phyloP scores from a whole-genome alignment of 2,888 invertebrate species.

The Itoplectis maculator region DNA sequence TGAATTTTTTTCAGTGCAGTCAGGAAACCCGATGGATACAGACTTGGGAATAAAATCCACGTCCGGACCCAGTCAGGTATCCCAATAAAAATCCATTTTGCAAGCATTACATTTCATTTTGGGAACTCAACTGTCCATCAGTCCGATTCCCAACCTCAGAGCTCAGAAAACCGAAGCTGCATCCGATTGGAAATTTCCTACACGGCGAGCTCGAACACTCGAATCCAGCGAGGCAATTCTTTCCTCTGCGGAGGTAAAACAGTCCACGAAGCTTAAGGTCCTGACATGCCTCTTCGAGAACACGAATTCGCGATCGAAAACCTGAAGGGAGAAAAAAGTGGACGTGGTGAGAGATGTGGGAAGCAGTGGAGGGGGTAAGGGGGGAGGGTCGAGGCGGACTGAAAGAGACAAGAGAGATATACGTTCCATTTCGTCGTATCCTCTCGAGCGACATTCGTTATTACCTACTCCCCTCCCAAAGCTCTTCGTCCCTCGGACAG shows the following conservation, averaged over 20 bases:
- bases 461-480: slow-evolving; percentile 64
- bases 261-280: slow-evolving; percentile 42
- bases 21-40: too few species aligned
- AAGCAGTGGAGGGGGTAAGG: too few species aligned
- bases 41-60: too few species aligned
- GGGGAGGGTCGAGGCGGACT: background rate
- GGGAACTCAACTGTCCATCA: too few species aligned
- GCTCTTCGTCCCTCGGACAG: slow-evolving; percentile 44
- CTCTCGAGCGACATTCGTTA: slow-evolving; percentile 65
- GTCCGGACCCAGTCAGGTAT: too few species aligned
- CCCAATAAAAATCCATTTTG: too few species aligned
- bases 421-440: slow-evolving; percentile 61
- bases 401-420: slow-evolving; percentile 43
- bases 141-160: too few species aligned
- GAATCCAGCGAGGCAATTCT: slow-evolving; percentile 49
- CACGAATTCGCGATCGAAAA: slow-evolving; percentile 32
- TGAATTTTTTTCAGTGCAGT: too few species aligned
- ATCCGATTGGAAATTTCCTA: slow-evolving; percentile 42
- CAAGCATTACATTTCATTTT: too few species aligned
- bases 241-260: background rate
- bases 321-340: background rate
- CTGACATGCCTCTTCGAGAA: slow-evolving; percentile 58
- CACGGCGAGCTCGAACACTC: too few species aligned
- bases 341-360: slow-evolving; percentile 30
- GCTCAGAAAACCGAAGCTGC: too few species aligned